Conservation (phyloP, 2,797 vertebrate species). For the Tolypeutes matacus region DNA sequence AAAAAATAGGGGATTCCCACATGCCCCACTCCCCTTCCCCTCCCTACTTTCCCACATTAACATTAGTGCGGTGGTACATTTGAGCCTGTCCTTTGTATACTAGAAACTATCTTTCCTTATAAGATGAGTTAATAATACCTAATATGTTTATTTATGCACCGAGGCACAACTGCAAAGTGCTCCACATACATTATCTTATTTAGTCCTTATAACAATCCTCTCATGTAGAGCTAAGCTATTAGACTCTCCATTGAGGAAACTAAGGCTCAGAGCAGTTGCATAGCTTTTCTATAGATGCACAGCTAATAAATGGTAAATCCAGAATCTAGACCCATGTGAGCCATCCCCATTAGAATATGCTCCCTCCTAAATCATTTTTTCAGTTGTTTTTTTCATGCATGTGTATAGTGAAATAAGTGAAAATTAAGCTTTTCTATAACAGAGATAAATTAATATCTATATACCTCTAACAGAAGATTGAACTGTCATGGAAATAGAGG, state of each 20-base stretch:
- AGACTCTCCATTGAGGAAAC: neutral
- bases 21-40: no score
- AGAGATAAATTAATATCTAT: constrained; percentile 11
- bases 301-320: neutral
- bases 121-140: neutral
- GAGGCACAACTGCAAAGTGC: neutral
- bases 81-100: neutral
- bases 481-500: neutral
- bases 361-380: neutral
- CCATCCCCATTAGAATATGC: neutral
- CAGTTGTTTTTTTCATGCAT: neutral
- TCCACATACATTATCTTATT: neutral
- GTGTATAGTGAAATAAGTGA: neutral
- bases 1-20: no score
- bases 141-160: neutral
- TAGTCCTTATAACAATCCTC: neutral
- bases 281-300: neutral
- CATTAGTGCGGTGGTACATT: no score
- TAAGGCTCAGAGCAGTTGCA: neutral
- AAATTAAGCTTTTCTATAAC: neutral
- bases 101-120: neutral
- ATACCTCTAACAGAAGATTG: neutral
- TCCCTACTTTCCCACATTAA: no score
- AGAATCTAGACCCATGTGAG: neutral
- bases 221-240: neutral